Percentiles rank a stretch among this genome's conserved stretches.
phyloP scores from a whole-genome alignment of 2,797 vertebrate genomes.

The Denticeps clupeoides region DNA sequence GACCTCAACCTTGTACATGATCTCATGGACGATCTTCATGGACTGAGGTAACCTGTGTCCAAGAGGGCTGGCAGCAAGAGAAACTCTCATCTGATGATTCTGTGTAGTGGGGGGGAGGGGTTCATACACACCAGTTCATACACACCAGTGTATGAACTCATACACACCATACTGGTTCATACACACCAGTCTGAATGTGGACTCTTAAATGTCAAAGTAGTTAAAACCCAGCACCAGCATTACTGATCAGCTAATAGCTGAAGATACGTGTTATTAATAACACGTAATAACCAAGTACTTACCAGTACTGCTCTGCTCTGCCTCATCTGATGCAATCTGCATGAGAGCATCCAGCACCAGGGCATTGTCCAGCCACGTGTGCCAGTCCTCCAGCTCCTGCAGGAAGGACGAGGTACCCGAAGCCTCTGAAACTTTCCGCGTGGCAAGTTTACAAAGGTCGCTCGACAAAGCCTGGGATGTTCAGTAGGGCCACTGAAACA shows the following conservation, averaged over 20 bases:
- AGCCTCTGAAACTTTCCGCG: slow-evolving; percentile 87
- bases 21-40: slow-evolving; percentile 98
- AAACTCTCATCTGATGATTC: slow-evolving; percentile 88
- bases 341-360: slow-evolving; percentile 91
- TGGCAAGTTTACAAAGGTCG: slow-evolving; percentile 89
- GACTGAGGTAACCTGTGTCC: slow-evolving; percentile 86
- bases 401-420: slow-evolving; percentile 81
- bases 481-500: slow-evolving; percentile 76
- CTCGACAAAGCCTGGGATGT: slow-evolving; percentile 94
- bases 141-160: neutral
- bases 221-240: too few species aligned
- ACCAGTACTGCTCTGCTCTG: slow-evolving; percentile 91
- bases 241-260: neutral
- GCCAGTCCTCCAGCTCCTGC: slow-evolving; percentile 96
- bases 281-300: slow-evolving; percentile 5
- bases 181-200: too few species aligned
- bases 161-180: too few species aligned
- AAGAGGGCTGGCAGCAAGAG: slow-evolving; percentile 74
- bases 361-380: slow-evolving; percentile 93
- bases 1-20: slow-evolving; percentile 98
- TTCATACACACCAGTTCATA: neutral
- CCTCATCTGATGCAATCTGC: slow-evolving; percentile 90
- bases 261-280: too few species aligned
- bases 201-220: too few species aligned
- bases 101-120: slow-evolving; percentile 33